Conservation (phyloP, 2,797 vertebrate species). For the Argentina silus region DNA sequence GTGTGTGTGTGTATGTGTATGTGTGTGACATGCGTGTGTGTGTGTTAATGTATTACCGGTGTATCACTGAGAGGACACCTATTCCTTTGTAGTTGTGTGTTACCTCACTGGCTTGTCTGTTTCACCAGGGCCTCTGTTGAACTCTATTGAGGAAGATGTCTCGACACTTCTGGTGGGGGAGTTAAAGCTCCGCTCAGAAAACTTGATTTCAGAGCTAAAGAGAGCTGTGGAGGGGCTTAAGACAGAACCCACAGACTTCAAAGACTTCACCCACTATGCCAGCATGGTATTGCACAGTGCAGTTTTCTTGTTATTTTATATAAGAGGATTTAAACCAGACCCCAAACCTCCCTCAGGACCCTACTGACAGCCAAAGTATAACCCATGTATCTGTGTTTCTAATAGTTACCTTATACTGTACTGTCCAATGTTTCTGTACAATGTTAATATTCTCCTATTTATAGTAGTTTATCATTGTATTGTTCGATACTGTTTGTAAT, state of each 20-base stretch:
- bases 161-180: conserved; percentile 67
- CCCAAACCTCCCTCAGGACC: too few species aligned
- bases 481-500: too few species aligned
- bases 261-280: conserved; percentile 70
- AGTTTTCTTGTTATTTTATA: not conserved
- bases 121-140: conserved; percentile 71
- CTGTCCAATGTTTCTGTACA: too few species aligned
- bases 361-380: too few species aligned
- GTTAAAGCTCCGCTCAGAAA: conserved; percentile 60
- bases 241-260: conserved; percentile 62
- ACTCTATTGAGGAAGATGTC: conserved; percentile 66
- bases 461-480: too few species aligned
- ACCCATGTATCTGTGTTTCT: too few species aligned
- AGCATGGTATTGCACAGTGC: conserved; percentile 67
- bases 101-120: conserved; percentile 1
- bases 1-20: not conserved
- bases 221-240: conserved; percentile 62
- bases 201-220: conserved; percentile 71
- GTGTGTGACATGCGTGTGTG: not conserved
- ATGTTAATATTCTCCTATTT: too few species aligned
- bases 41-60: not conserved
- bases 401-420: too few species aligned
- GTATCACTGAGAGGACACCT: not conserved
- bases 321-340: too few species aligned
- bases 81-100: not conserved